Evolutionary conservation across 2,113 vertebrate genomes (phyloP), one percentile per base, ranked within the genome.

Genomic region (Tupaia tana): DNA sequence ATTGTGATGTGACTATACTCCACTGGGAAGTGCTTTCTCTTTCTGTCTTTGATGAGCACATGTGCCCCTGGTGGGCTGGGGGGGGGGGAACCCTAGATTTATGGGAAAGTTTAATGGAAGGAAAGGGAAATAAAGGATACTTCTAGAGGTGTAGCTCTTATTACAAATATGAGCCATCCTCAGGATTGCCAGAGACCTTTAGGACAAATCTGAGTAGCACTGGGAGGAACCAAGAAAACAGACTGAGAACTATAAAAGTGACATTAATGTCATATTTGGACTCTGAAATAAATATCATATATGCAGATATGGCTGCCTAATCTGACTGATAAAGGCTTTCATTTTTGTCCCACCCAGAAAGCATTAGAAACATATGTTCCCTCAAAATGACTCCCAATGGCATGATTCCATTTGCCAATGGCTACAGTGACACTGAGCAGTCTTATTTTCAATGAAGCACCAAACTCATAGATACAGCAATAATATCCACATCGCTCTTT

Each of bases 371-470:
- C 29, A 64, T 56, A 24, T 43, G 7, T 71, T 85, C 4, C 34
- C 59, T 88, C 56, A 95, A 92, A 86, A 86, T 82, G 22, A 71
- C 14, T 89, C 70, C 43, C 25, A 91, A 85, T 88, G 43, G 5
- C 20, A 61, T 61, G 58, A 95, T 31, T 71, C 61, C 67, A 34
- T 80, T 88, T 91, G 34, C 22, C 43, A 95, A 70, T 79, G 16
- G 56, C 54, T 52, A 88, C 43, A 67, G n/a, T 83, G 78, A 73
- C 58, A 78, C 12, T 87, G 22, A 91, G 84, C 56, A 70, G 54
- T 58, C 34, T 85, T 64, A 66, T 70, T 95, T 93, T 93, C 56
- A 27, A 52, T 70, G 63, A 24, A 24, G 80, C 80, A 75, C 52
- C 24, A 92, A 81, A 86, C 58, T 78, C 64, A 86, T 31, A 96